Evolutionary conservation across 2,797 vertebrate species (phyloP).

Genomic region (Zenarchopterus dispar): DNA sequence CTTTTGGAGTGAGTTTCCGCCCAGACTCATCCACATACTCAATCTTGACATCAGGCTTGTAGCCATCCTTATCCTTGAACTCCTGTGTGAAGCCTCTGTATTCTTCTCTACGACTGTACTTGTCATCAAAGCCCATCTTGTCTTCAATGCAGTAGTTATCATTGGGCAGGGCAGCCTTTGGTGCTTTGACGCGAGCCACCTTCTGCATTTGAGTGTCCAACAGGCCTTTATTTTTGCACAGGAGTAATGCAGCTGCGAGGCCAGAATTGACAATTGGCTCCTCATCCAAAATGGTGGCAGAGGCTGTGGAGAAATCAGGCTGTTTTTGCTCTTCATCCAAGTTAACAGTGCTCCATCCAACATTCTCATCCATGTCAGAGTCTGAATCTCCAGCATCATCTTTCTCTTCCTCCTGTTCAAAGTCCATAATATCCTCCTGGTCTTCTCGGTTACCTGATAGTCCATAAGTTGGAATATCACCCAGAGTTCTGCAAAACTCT

Average conservation of each 20-base stretch:
- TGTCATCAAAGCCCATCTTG: constrained; percentile 95
- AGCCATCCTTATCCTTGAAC: constrained; percentile 93
- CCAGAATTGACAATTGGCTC: constrained; percentile 94
- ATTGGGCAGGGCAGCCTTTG: constrained; percentile 86
- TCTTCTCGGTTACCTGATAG: constrained; percentile 93
- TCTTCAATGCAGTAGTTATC: constrained; percentile 95
- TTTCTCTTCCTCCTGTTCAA: constrained; percentile 87
- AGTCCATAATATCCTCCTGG: constrained; percentile 94
- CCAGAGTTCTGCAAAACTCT: constrained; percentile 92
- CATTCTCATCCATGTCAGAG: constrained; percentile 89
- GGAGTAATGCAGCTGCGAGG: constrained; percentile 86
- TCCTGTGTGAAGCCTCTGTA: constrained; percentile 95
- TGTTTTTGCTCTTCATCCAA: constrained; percentile 90
- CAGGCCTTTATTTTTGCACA: constrained; percentile 95
- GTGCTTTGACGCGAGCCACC: constrained; percentile 87
- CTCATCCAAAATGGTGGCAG: constrained; percentile 93
- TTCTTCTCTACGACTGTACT: constrained; percentile 92
- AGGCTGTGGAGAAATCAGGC: constrained; percentile 87
- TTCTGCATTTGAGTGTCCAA: constrained; percentile 93
- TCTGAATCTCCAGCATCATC: constrained; percentile 85
- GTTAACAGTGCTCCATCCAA: constrained; percentile 94
- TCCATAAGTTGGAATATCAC: constrained; percentile 94
- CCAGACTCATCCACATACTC: constrained; percentile 95
- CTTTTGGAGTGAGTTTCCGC: constrained; percentile 90
- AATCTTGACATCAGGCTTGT: constrained; percentile 91